These are phyloP conservation scores for Solenopsis invicta DNA, from an alignment of 1,140 invertebrate genomes.

Conservation along the genomic window DNA sequence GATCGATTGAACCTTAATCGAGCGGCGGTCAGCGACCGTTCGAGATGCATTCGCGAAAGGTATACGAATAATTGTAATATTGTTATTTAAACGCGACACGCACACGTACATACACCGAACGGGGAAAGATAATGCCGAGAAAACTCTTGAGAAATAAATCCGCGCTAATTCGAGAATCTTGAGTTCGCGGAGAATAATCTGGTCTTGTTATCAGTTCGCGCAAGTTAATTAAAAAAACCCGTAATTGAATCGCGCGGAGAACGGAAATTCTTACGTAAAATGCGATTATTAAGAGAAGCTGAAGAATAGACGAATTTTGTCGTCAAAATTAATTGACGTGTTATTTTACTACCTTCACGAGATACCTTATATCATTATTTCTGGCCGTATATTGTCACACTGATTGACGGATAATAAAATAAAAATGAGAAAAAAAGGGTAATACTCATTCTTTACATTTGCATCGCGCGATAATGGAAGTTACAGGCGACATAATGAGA, in stretches of 20 bases:
- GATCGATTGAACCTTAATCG: constrained; percentile 33
- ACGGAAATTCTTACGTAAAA: constrained; percentile 1
- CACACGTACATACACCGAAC: neutral
- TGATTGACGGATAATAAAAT: neutral
- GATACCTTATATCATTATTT: constrained; percentile 3
- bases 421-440: neutral
- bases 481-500: neutral
- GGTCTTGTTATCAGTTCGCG: neutral
- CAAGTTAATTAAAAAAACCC: constrained; percentile 28
- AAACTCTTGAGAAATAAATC: neutral
- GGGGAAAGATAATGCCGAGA: neutral
- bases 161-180: constrained; percentile 6
- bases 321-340: constrained; percentile 23
- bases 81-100: neutral
- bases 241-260: neutral
- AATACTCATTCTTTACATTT: neutral
- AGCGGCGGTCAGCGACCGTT: neutral
- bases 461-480: neutral
- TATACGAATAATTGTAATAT: neutral
- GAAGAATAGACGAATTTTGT: neutral
- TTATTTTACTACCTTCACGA: neutral
- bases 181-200: neutral
- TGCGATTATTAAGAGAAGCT: neutral
- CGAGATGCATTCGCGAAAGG: neutral
- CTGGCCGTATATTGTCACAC: neutral